Evolutionary conservation across 2,797 vertebrate species (phyloP).

Genomic region (Mareca strepera): DNA sequence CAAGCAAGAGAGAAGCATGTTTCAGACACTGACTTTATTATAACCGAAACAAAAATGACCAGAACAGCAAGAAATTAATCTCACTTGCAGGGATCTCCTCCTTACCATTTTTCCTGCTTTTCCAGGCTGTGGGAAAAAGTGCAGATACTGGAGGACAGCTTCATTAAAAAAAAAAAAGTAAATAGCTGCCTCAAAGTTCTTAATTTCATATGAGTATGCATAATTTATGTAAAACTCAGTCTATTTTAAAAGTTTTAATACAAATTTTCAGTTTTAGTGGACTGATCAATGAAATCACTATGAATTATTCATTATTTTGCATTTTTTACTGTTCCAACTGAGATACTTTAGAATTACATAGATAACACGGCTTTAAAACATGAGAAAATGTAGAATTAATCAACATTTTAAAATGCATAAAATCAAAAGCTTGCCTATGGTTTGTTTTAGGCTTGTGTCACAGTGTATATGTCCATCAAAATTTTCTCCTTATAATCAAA

Average conservation of each 20-base stretch:
- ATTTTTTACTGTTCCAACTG: background rate
- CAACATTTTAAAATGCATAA: background rate
- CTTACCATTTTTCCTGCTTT: background rate
- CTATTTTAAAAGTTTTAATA: background rate
- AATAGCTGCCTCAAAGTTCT: background rate
- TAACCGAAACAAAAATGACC: background rate
- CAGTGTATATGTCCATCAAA: accelerated
- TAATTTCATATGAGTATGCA: background rate
- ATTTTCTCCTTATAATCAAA: background rate
- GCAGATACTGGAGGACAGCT: background rate
- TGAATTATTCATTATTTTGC: background rate
- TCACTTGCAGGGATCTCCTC: background rate
- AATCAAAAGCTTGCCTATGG: background rate
- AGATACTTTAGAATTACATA: background rate
- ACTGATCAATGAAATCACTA: background rate
- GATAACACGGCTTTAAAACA: background rate
- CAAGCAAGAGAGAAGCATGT: background rate
- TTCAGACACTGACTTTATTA: background rate
- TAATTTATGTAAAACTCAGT: background rate
- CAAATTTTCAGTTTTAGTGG: background rate
- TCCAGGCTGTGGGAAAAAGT: background rate
- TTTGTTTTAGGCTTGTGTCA: background rate
- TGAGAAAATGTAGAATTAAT: background rate
- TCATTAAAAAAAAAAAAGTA: background rate
- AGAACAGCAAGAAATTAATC: background rate